phyloP scores from a whole-genome alignment of 2,113 vertebrate species.

The Aix galericulata region DNA sequence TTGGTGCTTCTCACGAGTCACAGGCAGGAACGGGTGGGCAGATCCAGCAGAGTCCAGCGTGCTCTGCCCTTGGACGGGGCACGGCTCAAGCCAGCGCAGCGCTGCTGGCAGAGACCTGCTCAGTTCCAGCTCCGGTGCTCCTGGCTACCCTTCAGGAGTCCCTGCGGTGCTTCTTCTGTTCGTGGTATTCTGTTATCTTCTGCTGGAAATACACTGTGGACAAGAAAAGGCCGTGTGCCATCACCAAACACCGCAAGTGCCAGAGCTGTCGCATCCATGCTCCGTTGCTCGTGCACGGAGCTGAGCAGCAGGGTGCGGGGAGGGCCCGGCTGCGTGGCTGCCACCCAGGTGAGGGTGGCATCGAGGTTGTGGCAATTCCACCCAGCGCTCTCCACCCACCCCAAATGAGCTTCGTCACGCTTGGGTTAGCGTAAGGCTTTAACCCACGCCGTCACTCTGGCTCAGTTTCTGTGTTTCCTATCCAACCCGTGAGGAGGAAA shows the following conservation, averaged over 20 bases:
- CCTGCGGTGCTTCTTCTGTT: conserved; percentile 81
- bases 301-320: no score
- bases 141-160: conserved; percentile 70
- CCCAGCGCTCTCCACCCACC: neutral
- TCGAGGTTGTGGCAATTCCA: neutral
- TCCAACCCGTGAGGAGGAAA: neutral
- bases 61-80: neutral
- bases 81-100: neutral
- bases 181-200: conserved; percentile 87
- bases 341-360: neutral
- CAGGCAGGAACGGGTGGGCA: neutral
- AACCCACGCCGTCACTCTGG: accelerated
- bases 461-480: neutral
- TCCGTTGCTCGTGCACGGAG: no score
- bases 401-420: neutral
- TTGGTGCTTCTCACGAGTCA: neutral
- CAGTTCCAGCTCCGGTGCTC: neutral
- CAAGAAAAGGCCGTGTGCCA: neutral
- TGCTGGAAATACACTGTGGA: conserved; percentile 81
- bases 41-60: neutral
- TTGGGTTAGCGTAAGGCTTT: neutral
- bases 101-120: neutral
- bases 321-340: no score
- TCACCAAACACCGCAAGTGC: neutral
- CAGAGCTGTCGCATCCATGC: neutral